Percentiles rank a stretch among this genome's conserved stretches.
Evolutionary conservation across 2,113 vertebrate genomes (phyloP).

Genomic region (Epinephelus cyanopodus): DNA sequence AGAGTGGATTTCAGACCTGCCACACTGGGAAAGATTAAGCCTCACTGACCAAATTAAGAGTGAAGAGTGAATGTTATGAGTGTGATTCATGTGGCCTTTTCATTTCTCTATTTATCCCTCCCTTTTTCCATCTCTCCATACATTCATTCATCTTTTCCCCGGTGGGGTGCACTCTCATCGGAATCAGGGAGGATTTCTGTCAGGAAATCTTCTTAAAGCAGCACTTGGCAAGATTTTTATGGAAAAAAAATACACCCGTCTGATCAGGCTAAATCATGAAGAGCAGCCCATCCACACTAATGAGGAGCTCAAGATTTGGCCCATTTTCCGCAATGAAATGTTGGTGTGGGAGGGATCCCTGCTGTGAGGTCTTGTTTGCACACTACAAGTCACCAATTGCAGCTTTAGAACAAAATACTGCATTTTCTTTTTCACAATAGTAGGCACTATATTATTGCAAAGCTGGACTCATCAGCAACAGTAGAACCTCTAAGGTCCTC

Average conservation of each 20-base stretch:
- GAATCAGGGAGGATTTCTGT: slow-evolving; percentile 64
- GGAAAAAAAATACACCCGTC: background rate
- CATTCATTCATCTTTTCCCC: slow-evolving; percentile 33
- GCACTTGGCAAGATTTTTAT: slow-evolving; percentile 63
- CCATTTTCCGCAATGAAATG: slow-evolving; percentile 44
- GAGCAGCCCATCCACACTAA: slow-evolving; percentile 58
- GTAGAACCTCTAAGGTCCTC: background rate
- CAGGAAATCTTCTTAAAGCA: slow-evolving; percentile 69
- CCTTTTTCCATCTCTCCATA: slow-evolving; percentile 21
- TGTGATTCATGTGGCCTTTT: slow-evolving; percentile 31
- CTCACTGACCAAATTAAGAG: slow-evolving; percentile 63
- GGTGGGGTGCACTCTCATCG: slow-evolving; percentile 19
- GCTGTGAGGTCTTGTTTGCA: slow-evolving; percentile 19
- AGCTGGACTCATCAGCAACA: background rate
- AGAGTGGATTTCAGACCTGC: slow-evolving; percentile 63
- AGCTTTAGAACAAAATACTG: slow-evolving; percentile 17
- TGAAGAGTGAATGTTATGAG: slow-evolving; percentile 45
- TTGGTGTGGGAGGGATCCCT: slow-evolving; percentile 22
- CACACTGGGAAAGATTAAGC: slow-evolving; percentile 56
- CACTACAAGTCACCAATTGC: background rate
- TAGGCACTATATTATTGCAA: background rate
- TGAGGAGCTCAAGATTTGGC: slow-evolving; percentile 59
- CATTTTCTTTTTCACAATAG: background rate
- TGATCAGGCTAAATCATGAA: slow-evolving; percentile 56
- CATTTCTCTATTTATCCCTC: slow-evolving; percentile 39